A percentile compares a stretch with the other conserved stretches of the same genome.
phyloP scores from a whole-genome alignment of 2,797 vertebrate species.

The Pantherophis alleghaniensis region DNA sequence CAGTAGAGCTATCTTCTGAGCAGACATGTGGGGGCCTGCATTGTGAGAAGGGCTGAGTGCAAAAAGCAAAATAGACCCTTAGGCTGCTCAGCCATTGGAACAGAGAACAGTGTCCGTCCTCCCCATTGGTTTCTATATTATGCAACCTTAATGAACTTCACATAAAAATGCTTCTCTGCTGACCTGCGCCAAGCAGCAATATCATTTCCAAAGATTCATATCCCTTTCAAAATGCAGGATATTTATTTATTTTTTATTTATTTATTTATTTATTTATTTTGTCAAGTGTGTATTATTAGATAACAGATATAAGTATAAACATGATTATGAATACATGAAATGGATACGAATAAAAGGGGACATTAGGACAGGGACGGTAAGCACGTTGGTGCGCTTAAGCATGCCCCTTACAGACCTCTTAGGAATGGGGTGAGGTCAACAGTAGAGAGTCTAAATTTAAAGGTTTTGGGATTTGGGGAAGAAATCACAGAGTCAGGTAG shows the following conservation, averaged over 20 bases:
- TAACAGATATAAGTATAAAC: no score
- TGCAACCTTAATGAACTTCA: neutral
- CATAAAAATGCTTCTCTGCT: neutral
- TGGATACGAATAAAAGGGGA: no score
- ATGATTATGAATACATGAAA: no score
- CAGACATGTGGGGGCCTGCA: neutral
- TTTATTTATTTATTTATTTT: no score
- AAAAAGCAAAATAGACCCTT: neutral
- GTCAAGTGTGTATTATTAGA: no score
- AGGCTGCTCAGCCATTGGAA: neutral
- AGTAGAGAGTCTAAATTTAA: no score
- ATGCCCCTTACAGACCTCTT: no score
- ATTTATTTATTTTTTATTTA: no score
- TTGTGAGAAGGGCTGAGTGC: neutral
- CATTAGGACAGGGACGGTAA: no score
- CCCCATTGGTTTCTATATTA: neutral
- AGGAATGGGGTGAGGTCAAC: no score
- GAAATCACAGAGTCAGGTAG: no score
- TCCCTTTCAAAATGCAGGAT: neutral
- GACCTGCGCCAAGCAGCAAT: neutral
- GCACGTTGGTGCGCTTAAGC: rapidly evolving
- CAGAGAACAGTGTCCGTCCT: neutral
- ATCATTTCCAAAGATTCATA: neutral
- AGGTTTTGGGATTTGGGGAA: no score
- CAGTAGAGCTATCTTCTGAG: neutral